Evolutionary conservation across 2,113 vertebrate species (phyloP).

Genomic region (Poeciliopsis turrubarensis): DNA sequence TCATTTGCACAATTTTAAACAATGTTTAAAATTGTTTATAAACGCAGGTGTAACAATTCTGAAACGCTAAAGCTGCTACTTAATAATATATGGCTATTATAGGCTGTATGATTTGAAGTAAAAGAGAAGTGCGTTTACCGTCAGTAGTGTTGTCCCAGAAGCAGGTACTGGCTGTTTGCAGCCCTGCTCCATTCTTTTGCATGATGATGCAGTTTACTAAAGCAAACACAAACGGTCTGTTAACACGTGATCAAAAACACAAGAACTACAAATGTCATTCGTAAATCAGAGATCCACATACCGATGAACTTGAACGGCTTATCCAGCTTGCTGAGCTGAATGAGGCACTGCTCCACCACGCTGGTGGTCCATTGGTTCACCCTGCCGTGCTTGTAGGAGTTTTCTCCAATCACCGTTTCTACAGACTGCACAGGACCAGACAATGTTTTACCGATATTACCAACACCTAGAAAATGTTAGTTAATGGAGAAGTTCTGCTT

Average conservation of each 20-base stretch:
- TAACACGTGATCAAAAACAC: not conserved
- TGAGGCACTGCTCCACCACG: constrained; percentile 90
- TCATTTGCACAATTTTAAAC: no score
- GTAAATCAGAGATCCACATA: constrained; percentile 53
- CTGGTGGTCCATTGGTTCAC: constrained; percentile 92
- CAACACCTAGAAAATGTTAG: not conserved
- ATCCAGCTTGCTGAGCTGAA: constrained; percentile 92
- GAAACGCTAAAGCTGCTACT: not conserved
- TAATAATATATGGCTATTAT: not conserved
- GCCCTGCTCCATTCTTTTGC: constrained; percentile 96
- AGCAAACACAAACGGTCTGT: not conserved
- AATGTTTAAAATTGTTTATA: no score
- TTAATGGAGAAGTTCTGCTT: not conserved
- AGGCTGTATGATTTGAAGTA: not conserved
- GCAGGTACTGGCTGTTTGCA: constrained; percentile 92
- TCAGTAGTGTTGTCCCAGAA: constrained; percentile 96
- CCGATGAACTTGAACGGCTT: constrained; percentile 97
- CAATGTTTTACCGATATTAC: not conserved
- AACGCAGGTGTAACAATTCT: not conserved
- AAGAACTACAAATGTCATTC: not conserved
- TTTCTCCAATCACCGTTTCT: constrained; percentile 88
- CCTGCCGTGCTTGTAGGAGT: constrained; percentile 90
- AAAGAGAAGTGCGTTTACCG: constrained; percentile 79
- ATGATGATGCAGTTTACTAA: constrained; percentile 93
- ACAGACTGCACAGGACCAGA: constrained; percentile 79